phyloP scores from a whole-genome alignment of 2,888 invertebrate species.

The Adineta ricciae region DNA sequence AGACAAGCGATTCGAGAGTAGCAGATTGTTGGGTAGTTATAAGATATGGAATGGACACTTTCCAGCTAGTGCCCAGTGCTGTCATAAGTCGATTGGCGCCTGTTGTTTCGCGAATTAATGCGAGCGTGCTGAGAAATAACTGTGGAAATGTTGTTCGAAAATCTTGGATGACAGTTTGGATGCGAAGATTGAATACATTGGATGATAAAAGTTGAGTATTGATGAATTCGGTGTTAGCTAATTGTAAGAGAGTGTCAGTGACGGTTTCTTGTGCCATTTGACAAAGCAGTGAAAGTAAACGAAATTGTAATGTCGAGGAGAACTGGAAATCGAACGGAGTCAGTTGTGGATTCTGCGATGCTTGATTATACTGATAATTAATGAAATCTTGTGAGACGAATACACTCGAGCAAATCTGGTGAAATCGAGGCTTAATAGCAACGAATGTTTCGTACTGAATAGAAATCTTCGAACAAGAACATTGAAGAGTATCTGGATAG shows the following conservation, averaged over 20 bases:
- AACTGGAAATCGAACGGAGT: no score
- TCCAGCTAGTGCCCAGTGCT: not conserved
- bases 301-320: not conserved
- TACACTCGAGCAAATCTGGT: not conserved
- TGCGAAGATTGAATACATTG: no score
- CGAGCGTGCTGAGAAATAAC: not conserved
- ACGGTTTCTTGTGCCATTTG: not conserved
- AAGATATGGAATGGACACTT: fast-evolving
- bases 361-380: not conserved
- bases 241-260: not conserved
- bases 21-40: not conserved
- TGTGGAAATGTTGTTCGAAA: not conserved
- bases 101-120: not conserved
- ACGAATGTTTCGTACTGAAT: not conserved
- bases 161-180: not conserved
- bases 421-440: not conserved
- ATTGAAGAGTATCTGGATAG: not conserved
- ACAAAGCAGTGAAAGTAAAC: not conserved
- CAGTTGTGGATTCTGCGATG: not conserved
- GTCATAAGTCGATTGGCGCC: not conserved
- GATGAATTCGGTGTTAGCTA: not conserved
- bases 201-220: not conserved
- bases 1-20: not conserved
- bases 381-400: not conserved
- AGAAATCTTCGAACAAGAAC: not conserved